Evolutionary conservation across 2,888 invertebrate species (phyloP).

Genomic region (Drosophila limbata): DNA sequence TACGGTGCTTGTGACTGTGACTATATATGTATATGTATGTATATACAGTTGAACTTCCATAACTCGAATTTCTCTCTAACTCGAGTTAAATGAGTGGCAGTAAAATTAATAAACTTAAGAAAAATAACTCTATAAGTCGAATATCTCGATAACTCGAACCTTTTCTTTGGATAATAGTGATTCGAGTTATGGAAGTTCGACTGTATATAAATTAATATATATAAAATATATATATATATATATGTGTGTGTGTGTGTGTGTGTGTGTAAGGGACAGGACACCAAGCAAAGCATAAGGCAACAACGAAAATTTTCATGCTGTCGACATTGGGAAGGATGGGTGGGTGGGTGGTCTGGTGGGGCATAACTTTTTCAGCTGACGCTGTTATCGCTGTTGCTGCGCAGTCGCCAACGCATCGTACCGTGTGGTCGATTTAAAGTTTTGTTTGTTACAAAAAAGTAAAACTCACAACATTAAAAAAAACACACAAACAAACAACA

Average conservation of each 20-base stretch:
- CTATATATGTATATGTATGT: constrained; percentile 14
- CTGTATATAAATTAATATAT: constrained; percentile 13
- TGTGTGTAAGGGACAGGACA: constrained; percentile 60
- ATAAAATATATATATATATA: too few relatives aligned
- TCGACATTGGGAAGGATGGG: constrained; percentile 33
- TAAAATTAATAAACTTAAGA: too few relatives aligned
- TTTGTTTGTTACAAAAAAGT: constrained; percentile 37
- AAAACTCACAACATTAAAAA: constrained; percentile 21
- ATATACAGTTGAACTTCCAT: too few relatives aligned
- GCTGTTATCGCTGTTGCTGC: constrained; percentile 68
- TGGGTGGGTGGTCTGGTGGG: constrained; percentile 15
- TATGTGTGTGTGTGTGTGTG: constrained; percentile 25
- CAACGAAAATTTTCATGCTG: constrained; percentile 70
- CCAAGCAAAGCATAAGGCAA: constrained; percentile 45
- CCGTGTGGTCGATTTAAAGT: constrained; percentile 51
- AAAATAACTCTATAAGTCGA: too few relatives aligned
- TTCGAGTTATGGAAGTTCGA: too few relatives aligned
- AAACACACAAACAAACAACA: constrained; percentile 1
- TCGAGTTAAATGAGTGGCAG: too few relatives aligned
- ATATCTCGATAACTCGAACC: too few relatives aligned
- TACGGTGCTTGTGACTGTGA: constrained; percentile 58
- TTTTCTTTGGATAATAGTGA: too few relatives aligned
- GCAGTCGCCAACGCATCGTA: constrained; percentile 68
- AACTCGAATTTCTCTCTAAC: too few relatives aligned
- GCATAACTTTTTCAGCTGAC: constrained; percentile 52